Base-by-base conservation (phyloP, 2,113 vertebrate genomes). In the Propithecus coquereli region DNA sequence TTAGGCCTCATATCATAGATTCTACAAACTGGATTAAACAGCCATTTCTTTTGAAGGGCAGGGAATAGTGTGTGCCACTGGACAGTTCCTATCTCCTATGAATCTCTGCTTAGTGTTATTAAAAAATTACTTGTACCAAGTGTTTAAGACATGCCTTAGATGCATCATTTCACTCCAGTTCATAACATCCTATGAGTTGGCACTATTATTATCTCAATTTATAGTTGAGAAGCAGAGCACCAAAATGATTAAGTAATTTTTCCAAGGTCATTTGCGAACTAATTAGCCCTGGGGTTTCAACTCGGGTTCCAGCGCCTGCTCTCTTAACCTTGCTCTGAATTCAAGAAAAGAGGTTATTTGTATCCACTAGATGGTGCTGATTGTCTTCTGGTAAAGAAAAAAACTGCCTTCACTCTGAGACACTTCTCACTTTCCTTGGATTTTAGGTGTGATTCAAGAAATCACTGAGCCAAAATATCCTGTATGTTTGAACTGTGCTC, bases 341-440 rank as follows among this genome's bases (percentile, higher is more conserved):
- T 94, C 10, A 30, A 73, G 63, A 87, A 66, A 34, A 85, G 61
- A 88, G 4, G 22, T n/a, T 90, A 71, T 71, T 73, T 94, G 7
- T 30, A 6, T 82, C 97, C 98, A 97, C 97, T 97, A 98, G 98
- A 88, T 97, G 97, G 97, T 74, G 96, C 97, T 97, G 25, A 65
- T 40, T 74, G 65, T 86, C 96, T 87, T 97, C 85, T 77, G 8
- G 32, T 95, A 32, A 77, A 95, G 17, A 54, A 32, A 79, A 82
- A 82, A 88, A 20, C n/a, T 7, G 17, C 12, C 45, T 27, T 5
- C 1, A 4, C n/a, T 3, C 34, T 85, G 40, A 71, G 59, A 74
- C 63, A 57, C 13, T 20, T 20, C 47, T 90, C 27, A 0, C 17
- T 90, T 85, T 45, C 34, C 68, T 70, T 80, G 73, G 57, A 83